phyloP scores from a whole-genome alignment of 2,888 invertebrate genomes.

The Pollenia angustigena region DNA sequence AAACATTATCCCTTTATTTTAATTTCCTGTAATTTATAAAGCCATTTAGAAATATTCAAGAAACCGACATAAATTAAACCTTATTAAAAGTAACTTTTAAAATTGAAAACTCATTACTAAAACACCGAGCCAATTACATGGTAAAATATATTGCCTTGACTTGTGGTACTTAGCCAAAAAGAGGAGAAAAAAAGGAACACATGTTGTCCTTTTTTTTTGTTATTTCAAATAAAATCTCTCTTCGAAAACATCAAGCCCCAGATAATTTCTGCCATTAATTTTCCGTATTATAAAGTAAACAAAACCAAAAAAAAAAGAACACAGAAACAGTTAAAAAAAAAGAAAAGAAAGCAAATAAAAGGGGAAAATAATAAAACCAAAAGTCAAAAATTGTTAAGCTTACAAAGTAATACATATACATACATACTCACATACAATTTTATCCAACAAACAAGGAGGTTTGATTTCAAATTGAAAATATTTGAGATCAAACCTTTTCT shows the following conservation, averaged over 20 bases:
- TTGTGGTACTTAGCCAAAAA: neutral
- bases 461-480: too few species aligned
- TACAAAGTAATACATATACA: neutral
- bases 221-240: constrained; percentile 9
- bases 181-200: neutral
- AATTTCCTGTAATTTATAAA: constrained; percentile 59
- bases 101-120: constrained; percentile 58
- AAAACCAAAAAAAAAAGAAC: neutral
- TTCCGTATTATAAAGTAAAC: constrained; percentile 51
- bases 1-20: constrained; percentile 41
- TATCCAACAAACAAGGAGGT: too few species aligned
- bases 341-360: neutral
- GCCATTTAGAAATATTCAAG: constrained; percentile 8
- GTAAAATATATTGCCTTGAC: constrained; percentile 1
- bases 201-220: constrained; percentile 22
- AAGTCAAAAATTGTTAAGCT: constrained; percentile 39
- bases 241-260: constrained; percentile 24
- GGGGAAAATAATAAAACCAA: constrained; percentile 31
- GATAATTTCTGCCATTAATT: constrained; percentile 68
- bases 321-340: neutral
- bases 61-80: neutral
- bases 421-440: neutral
- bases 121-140: constrained; percentile 39
- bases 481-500: too few species aligned
- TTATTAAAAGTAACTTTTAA: constrained; percentile 23